Conservation (phyloP, 2,797 vertebrate genomes). For the Odontamblyopus rebecca region DNA sequence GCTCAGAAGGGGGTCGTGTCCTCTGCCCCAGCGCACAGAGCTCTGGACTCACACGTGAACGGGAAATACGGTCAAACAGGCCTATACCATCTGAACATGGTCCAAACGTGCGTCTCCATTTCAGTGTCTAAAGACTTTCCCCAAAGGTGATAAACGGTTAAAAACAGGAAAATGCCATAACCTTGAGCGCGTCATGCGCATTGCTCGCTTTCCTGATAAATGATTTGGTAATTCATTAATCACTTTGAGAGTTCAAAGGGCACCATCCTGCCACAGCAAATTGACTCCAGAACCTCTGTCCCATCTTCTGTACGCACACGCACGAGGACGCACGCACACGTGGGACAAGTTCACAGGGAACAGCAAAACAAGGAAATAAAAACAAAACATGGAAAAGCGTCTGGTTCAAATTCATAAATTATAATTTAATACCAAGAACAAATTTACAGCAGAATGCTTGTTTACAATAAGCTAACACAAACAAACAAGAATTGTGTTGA, state of each 20-base stretch:
- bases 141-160: neutral
- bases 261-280: slow-evolving; percentile 69
- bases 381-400: slow-evolving; percentile 83
- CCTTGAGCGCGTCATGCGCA: slow-evolving; percentile 23
- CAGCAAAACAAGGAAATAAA: slow-evolving; percentile 46
- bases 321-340: slow-evolving; percentile 17
- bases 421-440: slow-evolving; percentile 99
- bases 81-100: neutral
- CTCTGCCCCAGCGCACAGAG: neutral
- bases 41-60: neutral
- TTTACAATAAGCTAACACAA: slow-evolving; percentile 99
- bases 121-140: neutral
- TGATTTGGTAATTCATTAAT: slow-evolving; percentile 72
- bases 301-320: neutral
- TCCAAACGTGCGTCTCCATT: neutral
- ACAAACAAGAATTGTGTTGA: slow-evolving; percentile 95
- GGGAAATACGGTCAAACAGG: neutral
- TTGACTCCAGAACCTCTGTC: slow-evolving; percentile 50
- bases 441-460: slow-evolving; percentile 99
- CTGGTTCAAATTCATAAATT: slow-evolving; percentile 99
- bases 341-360: slow-evolving; percentile 29
- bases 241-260: slow-evolving; percentile 64
- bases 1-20: neutral
- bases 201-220: slow-evolving; percentile 59
- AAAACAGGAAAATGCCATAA: slow-evolving; percentile 25